Evolutionary conservation across 92 coral and sea anemone species (phyloP), one percentile per base, ranked within the genome.

Genomic region (Paramuricea clavata): DNA sequence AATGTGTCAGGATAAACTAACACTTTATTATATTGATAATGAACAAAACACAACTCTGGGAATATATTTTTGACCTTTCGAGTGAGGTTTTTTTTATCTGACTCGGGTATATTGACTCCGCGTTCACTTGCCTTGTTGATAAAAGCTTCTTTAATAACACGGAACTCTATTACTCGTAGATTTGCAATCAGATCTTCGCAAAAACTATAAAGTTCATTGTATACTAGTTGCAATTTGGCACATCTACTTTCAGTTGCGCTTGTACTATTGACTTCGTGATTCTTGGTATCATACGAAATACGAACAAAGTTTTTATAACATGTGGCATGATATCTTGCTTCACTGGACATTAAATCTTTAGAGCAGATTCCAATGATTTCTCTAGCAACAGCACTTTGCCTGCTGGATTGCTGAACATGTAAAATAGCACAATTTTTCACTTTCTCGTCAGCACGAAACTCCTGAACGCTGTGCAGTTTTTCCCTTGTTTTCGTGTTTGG

Each of bases 271-370:
- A 49, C 85, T 33, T 75, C 74, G 33, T 49, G 75, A 28, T 28
- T 74, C 64, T 64, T 76, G 52, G 81, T 61, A 75, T 82, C 57
- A 50, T 81, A 90, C 35, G 77, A 49, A 76, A 90, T 86, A 47
- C 80, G 49, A 26, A 92, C 87, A 73, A 92, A 89, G 42, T 32
- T 41, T 32, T 87, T 92, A 68, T 78, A 89, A 74, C 87, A 92
- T 26, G 95, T 89, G 39, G 92, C 83, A 80, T 89, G 92, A 78
- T 86, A 81, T 59, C 82, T 86, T 28, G 89, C 87, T 69, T 91
- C 94, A 34, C 89, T 82, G 47, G 87, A 79, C 16, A 81, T 88
- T 81, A 88, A 74, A 42, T 82, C 87, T 69, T 82, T 88, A 30
- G 91, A 80, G 65, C 88, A 62, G 44, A 39, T 39, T 39, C 44